Evolutionary conservation across 2,797 vertebrate genomes (phyloP), one percentile per base, ranked within the genome.

Genomic region (Morelia viridis): DNA sequence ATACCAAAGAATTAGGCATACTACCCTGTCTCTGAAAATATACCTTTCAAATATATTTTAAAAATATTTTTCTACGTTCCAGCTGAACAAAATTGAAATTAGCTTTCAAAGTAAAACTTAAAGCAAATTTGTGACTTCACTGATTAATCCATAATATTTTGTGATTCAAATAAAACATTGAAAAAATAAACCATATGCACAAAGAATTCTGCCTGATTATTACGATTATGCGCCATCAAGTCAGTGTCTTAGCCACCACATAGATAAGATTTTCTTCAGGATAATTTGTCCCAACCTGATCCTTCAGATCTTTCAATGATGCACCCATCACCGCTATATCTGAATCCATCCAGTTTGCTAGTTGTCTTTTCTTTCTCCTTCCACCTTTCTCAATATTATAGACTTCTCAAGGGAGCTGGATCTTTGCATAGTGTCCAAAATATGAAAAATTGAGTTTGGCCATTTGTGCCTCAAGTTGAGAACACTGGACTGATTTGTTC

Each of bases 1-100:
- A 96, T 95, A 92, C 28, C 91, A 80, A 95, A 95, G 92, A 91
- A 91, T 94, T 94, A 41, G 6, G 68, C 89, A 92, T 13, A 91
- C 35, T 19, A 94, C 91, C 10, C 6, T 92, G 89, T 91, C 65
- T 92, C 46, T 58, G 12, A 87, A 94, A 95, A 93, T 1, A 17
- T 91, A 5, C 68, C 60, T 13, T 0, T 0, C 85, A 93, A 92
- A 89, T 94, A 88, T 80, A 94, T 89, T 57, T 94, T 87, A 92
- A 85, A 17, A 41, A 10, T 91, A 92, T 93, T 80, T 93, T 89
- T 90, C 68, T 2, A 87, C 92, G 92, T 31, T 93, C 71, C 46
- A 92, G 94, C 87, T 86, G 71, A 80, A 80, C 71, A 80, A 41
- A 80, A 68, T 83, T 0, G 8, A 92, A 94, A 92, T 92, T 6